Conservation (phyloP, 2,113 vertebrate genomes). For the Ranitomeya imitator region DNA sequence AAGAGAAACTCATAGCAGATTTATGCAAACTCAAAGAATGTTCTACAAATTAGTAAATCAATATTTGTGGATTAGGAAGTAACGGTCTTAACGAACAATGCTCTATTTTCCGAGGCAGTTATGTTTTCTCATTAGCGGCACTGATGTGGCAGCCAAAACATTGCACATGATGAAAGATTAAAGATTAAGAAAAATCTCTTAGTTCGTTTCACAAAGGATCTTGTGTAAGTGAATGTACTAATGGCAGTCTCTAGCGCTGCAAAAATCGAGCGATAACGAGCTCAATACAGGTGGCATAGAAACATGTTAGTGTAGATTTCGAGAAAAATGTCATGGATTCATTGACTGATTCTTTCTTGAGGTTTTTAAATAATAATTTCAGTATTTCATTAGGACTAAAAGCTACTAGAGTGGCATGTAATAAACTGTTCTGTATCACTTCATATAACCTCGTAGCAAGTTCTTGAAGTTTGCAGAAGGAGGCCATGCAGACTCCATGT, state of each 20-base stretch:
- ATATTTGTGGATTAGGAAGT: background rate
- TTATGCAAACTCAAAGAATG: background rate
- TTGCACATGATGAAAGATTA: conserved; percentile 37
- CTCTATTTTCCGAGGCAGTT: background rate
- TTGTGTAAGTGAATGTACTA: background rate
- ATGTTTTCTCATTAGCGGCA: conserved; percentile 2
- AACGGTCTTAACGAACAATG: background rate
- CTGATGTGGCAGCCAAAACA: background rate
- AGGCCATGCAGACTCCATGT: too few species aligned
- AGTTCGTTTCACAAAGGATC: background rate
- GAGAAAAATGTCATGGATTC: background rate
- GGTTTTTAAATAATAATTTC: background rate
- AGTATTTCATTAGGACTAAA: background rate
- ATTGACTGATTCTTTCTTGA: background rate
- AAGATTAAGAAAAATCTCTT: conserved; percentile 19
- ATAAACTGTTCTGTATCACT: too few species aligned
- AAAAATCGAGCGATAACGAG: background rate
- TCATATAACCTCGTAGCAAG: too few species aligned
- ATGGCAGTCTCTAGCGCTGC: background rate
- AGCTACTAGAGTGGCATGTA: background rate
- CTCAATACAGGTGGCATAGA: background rate
- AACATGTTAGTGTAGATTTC: background rate
- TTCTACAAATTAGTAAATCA: background rate
- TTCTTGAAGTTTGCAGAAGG: too few species aligned
- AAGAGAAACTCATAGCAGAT: background rate